Conservation (phyloP, 2,113 vertebrate genomes). For the Tamias sibiricus region DNA sequence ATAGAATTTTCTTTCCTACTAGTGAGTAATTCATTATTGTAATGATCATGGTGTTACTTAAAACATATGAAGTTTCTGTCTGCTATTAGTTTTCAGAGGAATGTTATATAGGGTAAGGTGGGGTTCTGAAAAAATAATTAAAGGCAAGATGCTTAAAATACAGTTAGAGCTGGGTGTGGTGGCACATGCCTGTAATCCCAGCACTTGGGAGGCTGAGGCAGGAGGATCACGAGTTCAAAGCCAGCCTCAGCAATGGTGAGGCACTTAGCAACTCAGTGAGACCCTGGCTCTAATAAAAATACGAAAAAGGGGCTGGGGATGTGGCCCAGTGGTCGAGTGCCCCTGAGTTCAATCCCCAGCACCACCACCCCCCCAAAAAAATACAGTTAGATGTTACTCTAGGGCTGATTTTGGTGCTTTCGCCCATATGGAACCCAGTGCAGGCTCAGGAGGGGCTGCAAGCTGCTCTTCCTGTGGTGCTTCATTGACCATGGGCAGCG, state of each 20-base stretch:
- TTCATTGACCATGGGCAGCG: fast-evolving
- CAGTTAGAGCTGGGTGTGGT: too few relatives aligned
- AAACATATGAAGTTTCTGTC: conserved; percentile 35
- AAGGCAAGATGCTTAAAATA: neutral
- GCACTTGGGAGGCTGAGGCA: too few relatives aligned
- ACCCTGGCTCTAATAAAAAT: too few relatives aligned
- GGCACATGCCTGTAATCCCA: too few relatives aligned
- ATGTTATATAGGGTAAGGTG: neutral
- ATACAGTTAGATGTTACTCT: neutral
- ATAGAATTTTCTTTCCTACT: conserved; percentile 31
- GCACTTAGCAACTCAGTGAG: too few relatives aligned
- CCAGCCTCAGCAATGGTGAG: too few relatives aligned
- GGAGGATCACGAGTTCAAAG: too few relatives aligned
- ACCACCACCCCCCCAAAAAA: too few relatives aligned
- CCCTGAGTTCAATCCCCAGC: too few relatives aligned
- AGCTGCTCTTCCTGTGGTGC: neutral
- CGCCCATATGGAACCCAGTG: fast-evolving
- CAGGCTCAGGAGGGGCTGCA: neutral
- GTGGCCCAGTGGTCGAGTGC: too few relatives aligned
- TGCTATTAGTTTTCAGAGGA: conserved; percentile 66
- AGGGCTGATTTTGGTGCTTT: neutral
- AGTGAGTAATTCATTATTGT: conserved; percentile 67
- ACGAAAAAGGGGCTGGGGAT: too few relatives aligned
- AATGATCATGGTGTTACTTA: conserved; percentile 61
- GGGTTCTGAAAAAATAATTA: neutral